Base-by-base conservation (phyloP, 1,140 invertebrate species). In the Neodiprion fabricii region DNA sequence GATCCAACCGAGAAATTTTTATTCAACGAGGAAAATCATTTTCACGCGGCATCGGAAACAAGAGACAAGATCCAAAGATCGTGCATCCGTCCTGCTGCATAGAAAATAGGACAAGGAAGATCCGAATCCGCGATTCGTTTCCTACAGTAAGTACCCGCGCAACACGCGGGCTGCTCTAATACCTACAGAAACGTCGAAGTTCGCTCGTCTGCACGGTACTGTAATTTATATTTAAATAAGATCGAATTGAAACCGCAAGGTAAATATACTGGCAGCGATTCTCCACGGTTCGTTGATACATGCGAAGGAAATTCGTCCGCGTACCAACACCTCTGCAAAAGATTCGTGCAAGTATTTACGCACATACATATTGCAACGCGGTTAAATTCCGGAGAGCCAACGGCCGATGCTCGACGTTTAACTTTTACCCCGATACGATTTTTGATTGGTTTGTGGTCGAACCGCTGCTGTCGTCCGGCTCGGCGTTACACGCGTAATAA, bases 181-280 rank as follows among this genome's bases (percentile, higher is more conserved):
- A 5, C 1, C 28, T 3, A 0, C 28, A 40, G 28, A 40, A 40
- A 40, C 28, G 28, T 1, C 5, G 28, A 40, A 40, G 28, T 40
- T 40, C 28, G 28, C 11, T 61, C 53, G 53, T 61, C 53, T 61
- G 53, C 53, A 61, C 53, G 11, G 53, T 17, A 61, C 53, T 68
- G 80, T 81, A 86, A 87, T 87, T 87, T 85, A 83, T 85, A 87
- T 87, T 87, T 85, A 86, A 86, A 84, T 86, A 85, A 86, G 84
- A 79, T 78, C 73, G 80, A 72, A 83, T 79, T 75, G 79, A 83
- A 85, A 86, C 84, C 85, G 77, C 85, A 86, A 86, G 84, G 83
- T 82, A 86, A 86, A 87, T 83, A 61, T 61, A 61, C 53, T 5
- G 28, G 53, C 53, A 61, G 53, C 53, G 53, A 61, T 61, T 61